Percentiles rank a stretch among this genome's conserved stretches.
Conservation (phyloP, 2,797 vertebrate genomes). For the Phrynocephalus forsythii region DNA sequence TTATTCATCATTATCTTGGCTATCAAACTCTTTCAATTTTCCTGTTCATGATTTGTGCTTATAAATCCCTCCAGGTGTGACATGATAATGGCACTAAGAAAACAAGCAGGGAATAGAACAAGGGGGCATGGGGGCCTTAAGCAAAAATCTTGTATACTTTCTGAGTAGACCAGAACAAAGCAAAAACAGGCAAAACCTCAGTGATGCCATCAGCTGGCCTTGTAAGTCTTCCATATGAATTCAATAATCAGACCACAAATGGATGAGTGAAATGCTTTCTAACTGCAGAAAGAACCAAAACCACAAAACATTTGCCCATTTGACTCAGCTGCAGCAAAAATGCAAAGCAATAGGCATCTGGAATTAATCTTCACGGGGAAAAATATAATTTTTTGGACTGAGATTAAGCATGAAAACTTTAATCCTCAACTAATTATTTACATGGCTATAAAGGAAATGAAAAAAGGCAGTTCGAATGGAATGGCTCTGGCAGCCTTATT, state of each 20-base stretch:
- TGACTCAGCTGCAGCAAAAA: conserved; percentile 13
- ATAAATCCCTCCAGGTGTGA: not conserved
- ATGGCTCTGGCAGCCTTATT: conserved; percentile 23
- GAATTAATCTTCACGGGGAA: conserved; percentile 21
- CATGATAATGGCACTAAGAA: conserved; percentile 6
- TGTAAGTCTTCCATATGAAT: conserved; percentile 28
- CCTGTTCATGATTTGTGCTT: conserved; percentile 1
- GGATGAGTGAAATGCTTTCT: not conserved
- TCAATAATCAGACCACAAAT: conserved; percentile 6
- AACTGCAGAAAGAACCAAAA: conserved; percentile 6
- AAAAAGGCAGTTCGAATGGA: conserved; percentile 15
- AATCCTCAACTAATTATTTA: conserved; percentile 8
- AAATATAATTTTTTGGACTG: not conserved
- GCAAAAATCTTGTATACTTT: not conserved
- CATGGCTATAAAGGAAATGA: conserved; percentile 7
- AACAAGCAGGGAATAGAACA: accelerated
- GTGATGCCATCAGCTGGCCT: not conserved
- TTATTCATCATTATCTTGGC: not conserved
- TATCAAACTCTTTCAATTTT: not conserved
- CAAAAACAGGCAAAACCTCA: not conserved
- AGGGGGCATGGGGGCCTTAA: not conserved
- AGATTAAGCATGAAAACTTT: conserved; percentile 42
- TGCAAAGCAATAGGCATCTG: not conserved
- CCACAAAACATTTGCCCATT: not conserved
- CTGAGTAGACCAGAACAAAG: not conserved